Conservation (phyloP, 2,113 vertebrate genomes). For the Leucoraja erinaceus region DNA sequence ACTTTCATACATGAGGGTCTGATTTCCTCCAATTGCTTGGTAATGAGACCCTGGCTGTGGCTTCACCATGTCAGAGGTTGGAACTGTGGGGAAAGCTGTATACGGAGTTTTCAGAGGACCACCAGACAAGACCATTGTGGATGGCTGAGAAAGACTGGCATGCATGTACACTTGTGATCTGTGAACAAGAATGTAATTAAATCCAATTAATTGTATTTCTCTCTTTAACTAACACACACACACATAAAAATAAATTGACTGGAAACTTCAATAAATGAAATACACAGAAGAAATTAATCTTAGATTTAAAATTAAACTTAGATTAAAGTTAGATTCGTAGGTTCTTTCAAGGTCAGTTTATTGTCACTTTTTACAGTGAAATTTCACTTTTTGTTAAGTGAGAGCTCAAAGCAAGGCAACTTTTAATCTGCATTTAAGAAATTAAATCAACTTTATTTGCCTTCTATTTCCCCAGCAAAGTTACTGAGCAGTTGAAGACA, state of each 20-base stretch:
- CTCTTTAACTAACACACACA: not conserved
- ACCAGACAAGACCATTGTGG: constrained; percentile 87
- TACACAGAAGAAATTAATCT: not conserved
- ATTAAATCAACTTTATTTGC: not conserved
- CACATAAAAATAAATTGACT: not conserved
- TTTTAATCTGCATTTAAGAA: not conserved
- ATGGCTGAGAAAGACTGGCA: constrained; percentile 89
- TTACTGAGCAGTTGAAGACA: not conserved
- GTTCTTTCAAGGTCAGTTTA: too few relatives aligned
- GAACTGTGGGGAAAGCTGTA: constrained; percentile 87
- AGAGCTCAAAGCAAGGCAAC: too few relatives aligned
- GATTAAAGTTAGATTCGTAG: too few relatives aligned
- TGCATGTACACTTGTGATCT: constrained; percentile 99
- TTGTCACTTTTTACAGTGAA: too few relatives aligned
- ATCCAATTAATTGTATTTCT: not conserved
- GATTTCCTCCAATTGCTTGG: constrained; percentile 87
- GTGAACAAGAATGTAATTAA: constrained; percentile 27
- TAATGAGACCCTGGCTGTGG: constrained; percentile 86
- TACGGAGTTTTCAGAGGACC: constrained; percentile 85
- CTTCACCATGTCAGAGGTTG: constrained; percentile 93
- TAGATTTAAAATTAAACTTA: too few relatives aligned
- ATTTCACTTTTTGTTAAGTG: too few relatives aligned
- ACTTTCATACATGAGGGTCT: constrained; percentile 83
- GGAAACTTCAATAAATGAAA: not conserved
- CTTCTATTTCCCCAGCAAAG: not conserved